Evolutionary conservation across 2,797 vertebrate species (phyloP), one percentile per base, ranked within the genome.

Genomic region (Choloepus didactylus): DNA sequence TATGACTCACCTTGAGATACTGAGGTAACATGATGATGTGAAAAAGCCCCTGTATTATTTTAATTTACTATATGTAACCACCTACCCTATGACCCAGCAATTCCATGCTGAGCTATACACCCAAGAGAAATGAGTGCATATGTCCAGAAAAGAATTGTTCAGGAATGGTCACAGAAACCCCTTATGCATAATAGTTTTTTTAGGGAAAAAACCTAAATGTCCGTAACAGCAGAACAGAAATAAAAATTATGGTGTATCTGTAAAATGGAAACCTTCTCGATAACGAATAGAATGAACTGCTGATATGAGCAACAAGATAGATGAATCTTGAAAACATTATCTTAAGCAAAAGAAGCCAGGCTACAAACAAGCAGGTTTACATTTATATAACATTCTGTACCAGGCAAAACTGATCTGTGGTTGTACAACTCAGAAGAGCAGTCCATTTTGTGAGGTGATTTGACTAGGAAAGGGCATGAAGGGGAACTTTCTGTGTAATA

Each of bases 311-410:
- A 54, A 64, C 41, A 51, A 66, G 27, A 86, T 23, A 35, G 25
- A 59, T 60, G 6, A 69, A 56, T 62, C 51, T 75, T 75, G 11
- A 59, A 75, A 73, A 66, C 12, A 31, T 2, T 44, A n/a, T 88
- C 72, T 83, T 9, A 7, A 88, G 31, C 64, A 23, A 85, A 77
- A 38, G 29, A 62, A 46, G 2, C 18, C 0, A 60, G 18, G 11
- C 14, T 11, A 16, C 2, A n/a, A 11, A 41, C 51, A 5, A 5
- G 3, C 29, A 23, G 23, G 12, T 6, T 19, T 35, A 18, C 3
- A 35, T 67, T 81, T 67, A 60, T 12, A 15, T 60, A 46, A 85
- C 81, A 19, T 4, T 16, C 16, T 12, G 16, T 7, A 31, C 21
- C 3, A 76, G 35, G 31, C 49, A 44, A 41, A 60, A 25, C 29